These are phyloP conservation scores for Pseudobourletiella spinata DNA, from an alignment of 1,140 invertebrate genomes.

Conservation along the genomic window DNA sequence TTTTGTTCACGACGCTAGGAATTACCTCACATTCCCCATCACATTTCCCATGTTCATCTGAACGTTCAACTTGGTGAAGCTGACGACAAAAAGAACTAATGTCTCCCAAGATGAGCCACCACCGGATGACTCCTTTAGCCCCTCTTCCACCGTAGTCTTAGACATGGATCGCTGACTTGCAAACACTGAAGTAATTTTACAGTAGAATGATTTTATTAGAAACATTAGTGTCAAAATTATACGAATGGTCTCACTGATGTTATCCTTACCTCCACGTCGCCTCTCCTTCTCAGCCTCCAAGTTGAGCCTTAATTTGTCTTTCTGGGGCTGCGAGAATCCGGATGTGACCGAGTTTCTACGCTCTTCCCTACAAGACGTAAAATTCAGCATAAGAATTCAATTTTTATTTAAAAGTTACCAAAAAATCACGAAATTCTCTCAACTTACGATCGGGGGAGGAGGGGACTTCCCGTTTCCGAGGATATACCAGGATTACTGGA, in stretches of 20 bases:
- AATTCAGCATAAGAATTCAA: neutral
- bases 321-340: slow-evolving; percentile 9
- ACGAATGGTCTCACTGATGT: no score
- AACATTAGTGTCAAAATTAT: no score
- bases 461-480: slow-evolving; percentile 15
- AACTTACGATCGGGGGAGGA: neutral
- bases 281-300: slow-evolving; percentile 26
- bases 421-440: neutral
- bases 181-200: slow-evolving; percentile 13
- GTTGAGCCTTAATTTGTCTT: slow-evolving; percentile 20
- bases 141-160: slow-evolving; percentile 5
- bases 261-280: slow-evolving; percentile 20
- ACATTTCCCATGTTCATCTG: slow-evolving; percentile 99
- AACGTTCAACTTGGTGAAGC: slow-evolving; percentile 87
- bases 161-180: slow-evolving; percentile 11
- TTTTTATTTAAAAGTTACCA: neutral
- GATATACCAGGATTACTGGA: slow-evolving; percentile 1
- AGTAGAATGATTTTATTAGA: no score
- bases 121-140: slow-evolving; percentile 7
- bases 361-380: slow-evolving; percentile 26
- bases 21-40: slow-evolving; percentile 87
- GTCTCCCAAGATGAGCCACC: slow-evolving; percentile 67
- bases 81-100: slow-evolving; percentile 86
- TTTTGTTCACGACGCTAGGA: no score
- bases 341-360: slow-evolving; percentile 19